phyloP scores from a whole-genome alignment of 1,140 invertebrate genomes.

The Camponotus floridanus region DNA sequence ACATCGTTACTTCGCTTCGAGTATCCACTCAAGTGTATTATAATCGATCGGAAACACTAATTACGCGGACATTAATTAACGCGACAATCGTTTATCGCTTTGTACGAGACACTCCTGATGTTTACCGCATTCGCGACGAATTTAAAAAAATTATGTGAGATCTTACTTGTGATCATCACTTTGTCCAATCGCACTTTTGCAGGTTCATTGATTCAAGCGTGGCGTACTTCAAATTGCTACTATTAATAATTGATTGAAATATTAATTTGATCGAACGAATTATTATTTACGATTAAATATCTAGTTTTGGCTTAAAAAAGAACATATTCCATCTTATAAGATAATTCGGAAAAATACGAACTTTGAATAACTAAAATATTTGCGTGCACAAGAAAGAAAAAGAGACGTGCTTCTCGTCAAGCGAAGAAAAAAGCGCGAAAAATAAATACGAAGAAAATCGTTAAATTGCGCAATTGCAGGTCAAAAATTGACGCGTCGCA shows the following conservation, averaged over 20 bases:
- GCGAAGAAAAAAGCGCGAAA: no score
- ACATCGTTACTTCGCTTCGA: not conserved
- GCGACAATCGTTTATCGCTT: not conserved
- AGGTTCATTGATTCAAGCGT: not conserved
- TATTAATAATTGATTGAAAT: no score
- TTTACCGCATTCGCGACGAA: not conserved
- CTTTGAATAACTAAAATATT: not conserved
- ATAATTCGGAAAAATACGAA: not conserved
- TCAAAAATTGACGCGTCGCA: not conserved
- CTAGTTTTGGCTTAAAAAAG: no score
- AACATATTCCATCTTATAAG: no score
- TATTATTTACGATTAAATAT: not conserved
- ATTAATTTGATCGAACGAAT: not conserved
- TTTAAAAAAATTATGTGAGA: slow-evolving; percentile 12
- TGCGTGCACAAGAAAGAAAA: not conserved
- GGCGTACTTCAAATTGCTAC: not conserved
- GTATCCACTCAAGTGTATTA: not conserved
- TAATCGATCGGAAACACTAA: slow-evolving; percentile 31
- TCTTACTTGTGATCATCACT: not conserved
- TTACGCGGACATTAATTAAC: slow-evolving; percentile 33
- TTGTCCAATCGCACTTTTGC: not conserved
- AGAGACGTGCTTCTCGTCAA: no score
- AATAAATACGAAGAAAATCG: no score
- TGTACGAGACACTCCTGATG: not conserved
- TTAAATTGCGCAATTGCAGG: not conserved